Evolutionary conservation across 2,888 invertebrate species (phyloP), one percentile per base, ranked within the genome.

Genomic region (Molanna angustata): DNA sequence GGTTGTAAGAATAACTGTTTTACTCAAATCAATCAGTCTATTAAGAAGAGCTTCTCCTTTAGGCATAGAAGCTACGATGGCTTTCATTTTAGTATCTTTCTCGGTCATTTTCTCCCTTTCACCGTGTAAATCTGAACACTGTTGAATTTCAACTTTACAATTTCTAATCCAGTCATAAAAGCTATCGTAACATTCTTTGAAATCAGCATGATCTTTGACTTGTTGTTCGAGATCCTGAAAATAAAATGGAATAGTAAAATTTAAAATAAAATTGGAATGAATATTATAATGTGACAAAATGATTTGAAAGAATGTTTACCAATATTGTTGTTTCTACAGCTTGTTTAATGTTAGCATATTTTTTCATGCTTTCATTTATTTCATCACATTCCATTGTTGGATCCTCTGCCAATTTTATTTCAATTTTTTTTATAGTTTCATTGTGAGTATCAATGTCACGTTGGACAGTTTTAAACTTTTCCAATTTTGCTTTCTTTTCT

Each of bases 401-500:
- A 62, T 91, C 88, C 63, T 88, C 88, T 27, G 76, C 73, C 4
- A 94, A 72, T 62, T 89, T 88, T 22, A 79, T 75, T 62, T 88
- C 88, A 4, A 94, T 74, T 64, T 86, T 86, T 59, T 87, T 86
- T 0, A 92, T 82, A 21, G 88, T 77, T 57, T 92, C 92, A 49
- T 78, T 83, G 61, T 94, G 91, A 0, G 86, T 83, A 52, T 82
- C 83, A 39, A 93, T 85, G 64, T 96, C 94, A 59, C 91, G 82
- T 62, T 87, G 86, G 45, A 93, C 80, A 0, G 86, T 83, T 65
- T 85, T 88, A 69, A 88, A 89, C 69, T 94, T 95, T 67, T 96
- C 95, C 16, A 94, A 67, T 37, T 88, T 85, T 0, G 93, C 88
- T 62, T 90, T 86, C 71, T 95, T 96, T 67, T 96, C 96, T 46